These are phyloP conservation scores for Platorchestia sp. DNA, from an alignment of 1,140 invertebrate genomes.

Conservation along the genomic window DNA sequence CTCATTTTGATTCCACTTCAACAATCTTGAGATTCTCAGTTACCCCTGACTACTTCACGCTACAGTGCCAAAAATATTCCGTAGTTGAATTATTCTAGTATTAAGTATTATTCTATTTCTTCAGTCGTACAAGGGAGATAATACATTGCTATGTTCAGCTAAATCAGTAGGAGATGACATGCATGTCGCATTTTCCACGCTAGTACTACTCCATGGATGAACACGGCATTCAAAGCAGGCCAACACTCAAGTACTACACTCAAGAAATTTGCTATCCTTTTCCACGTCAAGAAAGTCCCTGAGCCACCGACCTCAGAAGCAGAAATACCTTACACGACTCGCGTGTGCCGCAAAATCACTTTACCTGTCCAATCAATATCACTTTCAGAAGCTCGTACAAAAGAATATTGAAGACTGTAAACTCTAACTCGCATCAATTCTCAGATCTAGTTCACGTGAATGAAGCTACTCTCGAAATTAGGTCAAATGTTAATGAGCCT, in stretches of 20 bases:
- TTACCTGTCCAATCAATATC: neutral
- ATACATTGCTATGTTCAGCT: neutral
- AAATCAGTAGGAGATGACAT: neutral
- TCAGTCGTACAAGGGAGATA: neutral
- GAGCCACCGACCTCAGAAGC: neutral
- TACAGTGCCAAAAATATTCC: too few relatives aligned
- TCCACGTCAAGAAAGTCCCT: neutral
- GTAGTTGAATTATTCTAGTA: too few relatives aligned
- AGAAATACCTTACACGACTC: neutral
- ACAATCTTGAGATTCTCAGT: too few relatives aligned
- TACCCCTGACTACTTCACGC: too few relatives aligned
- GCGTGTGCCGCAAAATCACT: neutral
- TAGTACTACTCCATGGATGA: neutral
- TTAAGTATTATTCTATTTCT: too few relatives aligned
- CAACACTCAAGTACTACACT: neutral
- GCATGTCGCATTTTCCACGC: neutral
- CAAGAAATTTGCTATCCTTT: neutral
- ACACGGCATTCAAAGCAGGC: neutral
- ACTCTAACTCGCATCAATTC: neutral
- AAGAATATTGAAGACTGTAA: neutral
- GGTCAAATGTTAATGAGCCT: neutral
- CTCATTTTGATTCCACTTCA: too few relatives aligned
- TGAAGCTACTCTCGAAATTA: neutral
- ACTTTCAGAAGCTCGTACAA: neutral
- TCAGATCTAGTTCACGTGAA: neutral